Evolutionary conservation across 2,888 invertebrate genomes (phyloP), one percentile per base, ranked within the genome.

Genomic region (Coleophora deauratella): DNA sequence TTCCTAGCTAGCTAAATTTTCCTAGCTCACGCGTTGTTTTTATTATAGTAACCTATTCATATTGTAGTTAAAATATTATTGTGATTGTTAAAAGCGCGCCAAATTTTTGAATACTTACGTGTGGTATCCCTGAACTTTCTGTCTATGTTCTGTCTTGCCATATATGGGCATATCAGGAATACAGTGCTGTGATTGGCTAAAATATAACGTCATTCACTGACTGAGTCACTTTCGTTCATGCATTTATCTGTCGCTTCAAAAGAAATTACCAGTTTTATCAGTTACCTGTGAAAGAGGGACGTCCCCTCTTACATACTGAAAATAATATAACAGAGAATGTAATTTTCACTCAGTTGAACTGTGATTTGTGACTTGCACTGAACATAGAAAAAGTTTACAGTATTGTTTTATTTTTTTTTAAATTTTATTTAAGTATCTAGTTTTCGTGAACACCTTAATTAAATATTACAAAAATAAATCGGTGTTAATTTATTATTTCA

Each of bases 81-180:
- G n/a, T n/a, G n/a, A n/a, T n/a, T n/a, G n/a, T n/a, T n/a, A 21
- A 21, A 21, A 21, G 21, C 55, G 62, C 77, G 75, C 65, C 56
- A 58, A 52, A 62, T 57, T 73, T 69, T 37, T n/a, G n/a, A 63
- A 74, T 69, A 21, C 52, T 33, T 38, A 53, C 50, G 55, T 56
- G 21, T 57, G 56, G 47, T 53, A 50, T 56, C 54, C 56, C 21
- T 21, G 21, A 21, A 21, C 21, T 3, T 21, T 81, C 79, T 78
- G 78, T 69, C 86, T 78, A 21, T 6, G 21, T 21, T 81, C 79
- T 78, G 78, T 69, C 86, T 78, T 74, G 72, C 89, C 89, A 74
- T 89, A 87, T 86, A 89, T 81, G 89, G 89, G 84, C 88, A 89
- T 89, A 86, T 86, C 77, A 72, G 73, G 66, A 80, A 85, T 80